Base-by-base conservation (phyloP, 1,140 invertebrate genomes). In the Bombus balteatus region DNA sequence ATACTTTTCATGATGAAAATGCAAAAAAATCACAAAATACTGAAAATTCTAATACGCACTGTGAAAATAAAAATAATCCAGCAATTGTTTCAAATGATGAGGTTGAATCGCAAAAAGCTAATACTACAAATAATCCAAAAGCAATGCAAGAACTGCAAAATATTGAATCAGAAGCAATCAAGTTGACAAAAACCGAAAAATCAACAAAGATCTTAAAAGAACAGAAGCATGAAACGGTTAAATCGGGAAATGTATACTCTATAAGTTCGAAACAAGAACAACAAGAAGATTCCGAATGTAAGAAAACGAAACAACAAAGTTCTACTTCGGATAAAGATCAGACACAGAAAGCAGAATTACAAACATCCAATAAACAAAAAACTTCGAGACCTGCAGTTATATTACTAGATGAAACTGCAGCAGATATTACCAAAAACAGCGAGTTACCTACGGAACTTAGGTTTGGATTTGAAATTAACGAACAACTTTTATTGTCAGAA, bases 391-490 rank as follows among this genome's bases (percentile, higher is more conserved):
- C 96, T 6, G 95, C 97, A 4, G 97, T 97, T 15, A 96, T 97
- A 79, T 95, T 97, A 71, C 90, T 97, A 89, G 96, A 96, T 82
- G 95, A 96, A 88, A 94, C 93, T 22, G 90, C 94, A n/a, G 92
- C 92, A 5, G 94, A 95, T 62, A 70, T 91, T 22, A 92, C 94
- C 13, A 95, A 94, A 82, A 93, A 89, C 34, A 93, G 87, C 25
- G 94, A 95, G 47, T 92, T 95, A 28, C 95, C 96, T 13, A 96
- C 96, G 88, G 95, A 96, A 89, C 95, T 96, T 77, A 96, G 96
- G 15, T 97, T 97, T 92, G 97, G 97, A 32, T 97, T 97, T 91
- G 97, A 97, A 90, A 95, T 97, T 71, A 97, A 97, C 92, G 96
- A 97, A 92, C 96, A 96, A 90, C 94, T 97, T 85, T 92, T 97